phyloP scores from a whole-genome alignment of 2,888 invertebrate genomes.

The Amphipyra tragopoginis region DNA sequence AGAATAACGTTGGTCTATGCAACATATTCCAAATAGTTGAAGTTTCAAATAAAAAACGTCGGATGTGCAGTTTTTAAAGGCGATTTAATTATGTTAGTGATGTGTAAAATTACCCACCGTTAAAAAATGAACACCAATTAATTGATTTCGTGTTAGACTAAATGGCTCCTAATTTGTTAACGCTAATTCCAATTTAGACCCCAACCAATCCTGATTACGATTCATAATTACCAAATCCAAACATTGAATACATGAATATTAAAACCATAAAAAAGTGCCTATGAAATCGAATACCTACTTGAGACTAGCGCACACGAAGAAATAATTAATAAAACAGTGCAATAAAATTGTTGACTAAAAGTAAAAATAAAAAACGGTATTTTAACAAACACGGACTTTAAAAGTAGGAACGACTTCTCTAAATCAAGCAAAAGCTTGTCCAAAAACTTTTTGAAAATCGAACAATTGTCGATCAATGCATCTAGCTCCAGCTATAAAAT shows the following conservation, averaged over 20 bases:
- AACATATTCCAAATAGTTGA: background rate
- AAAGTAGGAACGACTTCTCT: slow-evolving; percentile 11
- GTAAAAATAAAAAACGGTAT: background rate
- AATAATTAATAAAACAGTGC: too few relatives aligned
- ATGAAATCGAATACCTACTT: slow-evolving; percentile 9
- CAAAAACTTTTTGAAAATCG: slow-evolving; percentile 9
- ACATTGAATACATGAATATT: slow-evolving; percentile 24
- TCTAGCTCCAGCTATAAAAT: background rate
- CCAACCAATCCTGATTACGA: slow-evolving; percentile 21
- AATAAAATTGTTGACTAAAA: too few relatives aligned
- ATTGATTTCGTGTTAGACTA: slow-evolving; percentile 14
- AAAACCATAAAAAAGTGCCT: slow-evolving; percentile 6
- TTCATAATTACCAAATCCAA: slow-evolving; percentile 31
- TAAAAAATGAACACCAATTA: slow-evolving; percentile 10
- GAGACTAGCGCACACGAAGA: background rate
- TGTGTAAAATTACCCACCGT: slow-evolving; percentile 14
- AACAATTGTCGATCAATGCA: slow-evolving; percentile 13
- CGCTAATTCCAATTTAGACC: slow-evolving; percentile 14
- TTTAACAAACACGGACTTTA: too few relatives aligned
- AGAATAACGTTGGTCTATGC: too few relatives aligned
- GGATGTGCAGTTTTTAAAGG: background rate
- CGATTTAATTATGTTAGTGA: background rate
- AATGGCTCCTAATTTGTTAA: slow-evolving; percentile 5
- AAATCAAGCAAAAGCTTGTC: background rate
- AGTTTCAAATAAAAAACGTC: background rate